Conservation (phyloP, 2,888 invertebrate genomes). For the Amblyjoppa fuscipennis region DNA sequence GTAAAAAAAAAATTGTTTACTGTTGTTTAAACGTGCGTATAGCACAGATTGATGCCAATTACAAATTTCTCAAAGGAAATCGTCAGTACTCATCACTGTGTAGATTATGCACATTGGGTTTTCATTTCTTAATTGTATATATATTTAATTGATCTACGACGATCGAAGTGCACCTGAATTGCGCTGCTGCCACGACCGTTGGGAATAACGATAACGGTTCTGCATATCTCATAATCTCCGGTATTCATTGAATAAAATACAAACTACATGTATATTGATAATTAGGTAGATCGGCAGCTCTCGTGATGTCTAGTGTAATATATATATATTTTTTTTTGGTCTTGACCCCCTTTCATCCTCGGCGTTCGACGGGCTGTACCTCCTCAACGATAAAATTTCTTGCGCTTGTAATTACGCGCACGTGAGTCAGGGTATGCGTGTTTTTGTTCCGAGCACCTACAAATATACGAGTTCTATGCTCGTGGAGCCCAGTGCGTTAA, state of each 20-base stretch:
- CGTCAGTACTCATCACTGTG: slow-evolving; percentile 1
- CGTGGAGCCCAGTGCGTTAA: neutral
- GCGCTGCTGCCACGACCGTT: neutral
- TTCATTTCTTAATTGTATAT: slow-evolving; percentile 10
- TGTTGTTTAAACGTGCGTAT: slow-evolving; percentile 4
- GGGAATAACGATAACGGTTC: slow-evolving; percentile 14
- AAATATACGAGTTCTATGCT: neutral
- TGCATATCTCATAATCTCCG: slow-evolving; percentile 36
- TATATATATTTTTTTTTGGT: slow-evolving; percentile 31
- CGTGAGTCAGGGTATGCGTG: slow-evolving; percentile 63
- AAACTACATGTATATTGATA: slow-evolving; percentile 32
- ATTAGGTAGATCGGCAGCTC: slow-evolving; percentile 55
- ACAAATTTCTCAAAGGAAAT: slow-evolving; percentile 22
- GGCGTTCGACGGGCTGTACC: slow-evolving; percentile 51
- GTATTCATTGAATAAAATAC: slow-evolving; percentile 52
- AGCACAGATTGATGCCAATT: slow-evolving; percentile 15
- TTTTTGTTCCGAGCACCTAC: slow-evolving; percentile 45
- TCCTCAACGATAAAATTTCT: slow-evolving; percentile 46
- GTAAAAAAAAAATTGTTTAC: neutral
- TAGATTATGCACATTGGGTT: neutral
- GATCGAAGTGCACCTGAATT: slow-evolving; percentile 10
- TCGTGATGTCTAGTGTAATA: slow-evolving; percentile 7
- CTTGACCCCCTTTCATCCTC: slow-evolving; percentile 65
- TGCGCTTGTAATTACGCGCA: slow-evolving; percentile 59
- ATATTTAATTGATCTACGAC: slow-evolving; percentile 14